Conservation (phyloP, 2,888 invertebrate species). For the Andrena hattorfiana region DNA sequence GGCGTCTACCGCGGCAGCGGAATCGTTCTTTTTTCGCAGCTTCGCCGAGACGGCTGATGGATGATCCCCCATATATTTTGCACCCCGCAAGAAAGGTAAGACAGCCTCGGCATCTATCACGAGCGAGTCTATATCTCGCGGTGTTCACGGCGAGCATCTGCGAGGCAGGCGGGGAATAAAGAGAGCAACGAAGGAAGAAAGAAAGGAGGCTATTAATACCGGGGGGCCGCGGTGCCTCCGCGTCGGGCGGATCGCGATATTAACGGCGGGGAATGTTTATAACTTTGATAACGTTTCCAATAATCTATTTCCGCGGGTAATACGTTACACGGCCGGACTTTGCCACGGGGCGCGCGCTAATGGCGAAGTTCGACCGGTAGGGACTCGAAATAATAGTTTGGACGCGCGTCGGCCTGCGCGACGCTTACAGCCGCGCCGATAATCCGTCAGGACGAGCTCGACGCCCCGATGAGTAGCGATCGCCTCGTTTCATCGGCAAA, state of each 20-base stretch:
- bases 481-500: background rate
- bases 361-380: slow-evolving; percentile 68
- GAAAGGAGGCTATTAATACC: slow-evolving; percentile 65
- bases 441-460: slow-evolving; percentile 59
- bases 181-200: slow-evolving; percentile 28
- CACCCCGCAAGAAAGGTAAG: slow-evolving; percentile 74
- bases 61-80: slow-evolving; percentile 74
- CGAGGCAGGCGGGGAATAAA: slow-evolving; percentile 22
- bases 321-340: slow-evolving; percentile 69
- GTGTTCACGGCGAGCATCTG: slow-evolving; percentile 46
- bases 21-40: slow-evolving; percentile 49
- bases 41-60: slow-evolving; percentile 72
- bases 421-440: slow-evolving; percentile 49
- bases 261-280: slow-evolving; percentile 71
- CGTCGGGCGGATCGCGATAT: slow-evolving; percentile 56
- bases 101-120: slow-evolving; percentile 75
- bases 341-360: slow-evolving; percentile 55
- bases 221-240: slow-evolving; percentile 44
- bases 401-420: slow-evolving; percentile 33
- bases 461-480: slow-evolving; percentile 3
- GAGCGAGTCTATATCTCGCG: slow-evolving; percentile 68
- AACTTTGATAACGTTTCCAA: slow-evolving; percentile 71
- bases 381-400: slow-evolving; percentile 64
- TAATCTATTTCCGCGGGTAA: slow-evolving; percentile 73
- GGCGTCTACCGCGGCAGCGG: slow-evolving; percentile 14